phyloP scores from a whole-genome alignment of 2,888 invertebrate species.

The Tiliacea citrago region DNA sequence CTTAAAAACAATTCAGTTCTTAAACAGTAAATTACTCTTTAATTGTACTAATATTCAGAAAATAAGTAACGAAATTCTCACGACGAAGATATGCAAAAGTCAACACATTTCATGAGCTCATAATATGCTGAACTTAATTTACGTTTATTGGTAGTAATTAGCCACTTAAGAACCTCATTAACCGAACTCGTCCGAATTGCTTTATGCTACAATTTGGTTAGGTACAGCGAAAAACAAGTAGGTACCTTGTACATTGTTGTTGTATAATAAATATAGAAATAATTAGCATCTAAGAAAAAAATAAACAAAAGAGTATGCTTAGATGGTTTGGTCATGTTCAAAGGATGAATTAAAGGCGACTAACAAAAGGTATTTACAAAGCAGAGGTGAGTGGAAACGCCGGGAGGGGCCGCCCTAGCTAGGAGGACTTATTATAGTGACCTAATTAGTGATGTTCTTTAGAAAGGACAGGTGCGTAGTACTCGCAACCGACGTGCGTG shows the following conservation, averaged over 20 bases:
- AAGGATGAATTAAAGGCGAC: too few species aligned
- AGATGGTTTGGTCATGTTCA: too few species aligned
- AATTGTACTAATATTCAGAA: background rate
- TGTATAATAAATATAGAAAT: background rate
- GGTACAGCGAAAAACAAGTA: background rate
- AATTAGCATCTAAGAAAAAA: too few species aligned
- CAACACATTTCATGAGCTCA: conserved; percentile 16
- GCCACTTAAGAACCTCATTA: conserved; percentile 29
- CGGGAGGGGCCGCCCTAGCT: too few species aligned
- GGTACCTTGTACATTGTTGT: background rate
- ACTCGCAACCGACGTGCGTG: too few species aligned
- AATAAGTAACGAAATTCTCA: background rate
- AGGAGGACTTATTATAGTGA: too few species aligned
- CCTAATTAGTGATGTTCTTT: too few species aligned
- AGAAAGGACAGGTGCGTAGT: too few species aligned
- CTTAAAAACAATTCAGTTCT: background rate
- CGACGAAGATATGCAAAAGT: conserved; percentile 8
- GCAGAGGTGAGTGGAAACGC: too few species aligned
- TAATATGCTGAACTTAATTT: conserved; percentile 34
- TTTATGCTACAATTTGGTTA: conserved; percentile 1
- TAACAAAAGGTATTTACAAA: too few species aligned
- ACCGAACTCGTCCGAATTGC: conserved; percentile 1
- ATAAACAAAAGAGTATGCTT: too few species aligned
- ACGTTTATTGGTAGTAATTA: conserved; percentile 50
- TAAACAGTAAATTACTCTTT: background rate